Percentiles rank a stretch among this genome's conserved stretches.
These are phyloP conservation scores for Clarias batrachus DNA, from an alignment of 2,113 vertebrate species.

Conservation along the genomic window DNA sequence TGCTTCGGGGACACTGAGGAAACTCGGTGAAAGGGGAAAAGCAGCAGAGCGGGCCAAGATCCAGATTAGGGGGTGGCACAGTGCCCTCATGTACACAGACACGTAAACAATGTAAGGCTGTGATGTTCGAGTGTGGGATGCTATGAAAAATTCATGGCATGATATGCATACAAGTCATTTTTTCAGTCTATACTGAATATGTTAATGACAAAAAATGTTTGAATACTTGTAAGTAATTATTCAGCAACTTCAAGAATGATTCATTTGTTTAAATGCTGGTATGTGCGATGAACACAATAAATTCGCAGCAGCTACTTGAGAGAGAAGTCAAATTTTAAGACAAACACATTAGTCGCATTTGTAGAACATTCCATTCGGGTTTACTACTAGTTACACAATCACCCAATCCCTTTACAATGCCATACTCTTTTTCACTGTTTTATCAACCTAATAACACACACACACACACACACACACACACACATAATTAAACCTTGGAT, in stretches of 20 bases:
- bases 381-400: no score
- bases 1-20: slow-evolving; percentile 47
- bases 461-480: no score
- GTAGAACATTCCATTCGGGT: not conserved
- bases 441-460: no score
- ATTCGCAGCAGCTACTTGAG: not conserved
- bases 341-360: not conserved
- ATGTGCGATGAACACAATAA: not conserved
- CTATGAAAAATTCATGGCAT: not conserved
- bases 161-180: not conserved
- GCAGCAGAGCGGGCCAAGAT: slow-evolving; percentile 58
- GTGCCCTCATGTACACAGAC: not conserved
- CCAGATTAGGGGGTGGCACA: slow-evolving; percentile 59
- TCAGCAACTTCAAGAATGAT: not conserved
- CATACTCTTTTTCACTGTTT: no score
- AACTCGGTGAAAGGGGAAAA: slow-evolving; percentile 61
- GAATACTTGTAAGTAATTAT: not conserved
- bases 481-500: no score
- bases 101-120: not conserved
- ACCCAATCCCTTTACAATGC: no score
- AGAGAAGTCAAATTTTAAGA: not conserved
- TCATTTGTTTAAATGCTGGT: not conserved
- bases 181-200: not conserved
- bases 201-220: not conserved
- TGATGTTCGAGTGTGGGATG: slow-evolving; percentile 6